phyloP scores from a whole-genome alignment of 2,888 invertebrate genomes.

The Sinopyrophorus schimmeli region DNA sequence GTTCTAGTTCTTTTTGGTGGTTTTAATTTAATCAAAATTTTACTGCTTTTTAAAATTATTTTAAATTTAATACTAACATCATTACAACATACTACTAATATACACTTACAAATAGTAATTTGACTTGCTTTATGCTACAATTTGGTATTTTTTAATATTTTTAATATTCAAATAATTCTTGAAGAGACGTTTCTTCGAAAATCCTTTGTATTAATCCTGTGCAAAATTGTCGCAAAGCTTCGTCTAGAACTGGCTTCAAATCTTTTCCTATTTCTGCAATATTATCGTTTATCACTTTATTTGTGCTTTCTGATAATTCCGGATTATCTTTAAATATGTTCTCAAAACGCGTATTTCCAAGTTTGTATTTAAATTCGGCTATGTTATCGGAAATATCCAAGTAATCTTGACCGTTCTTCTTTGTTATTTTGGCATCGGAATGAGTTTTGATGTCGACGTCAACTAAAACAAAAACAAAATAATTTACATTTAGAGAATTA shows the following conservation, averaged over 20 bases:
- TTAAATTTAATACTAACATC: no score
- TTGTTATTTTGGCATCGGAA: constrained; percentile 18
- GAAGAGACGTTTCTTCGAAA: constrained; percentile 29
- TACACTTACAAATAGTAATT: background rate
- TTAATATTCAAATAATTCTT: constrained; percentile 10
- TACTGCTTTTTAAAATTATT: no score
- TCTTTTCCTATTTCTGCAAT: constrained; percentile 36
- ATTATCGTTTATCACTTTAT: constrained; percentile 38
- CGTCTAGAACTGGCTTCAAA: constrained; percentile 37
- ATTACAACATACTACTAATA: no score
- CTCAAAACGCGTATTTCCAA: constrained; percentile 32
- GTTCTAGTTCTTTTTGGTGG: no score
- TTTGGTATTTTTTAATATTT: background rate
- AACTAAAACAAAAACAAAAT: constrained; percentile 44
- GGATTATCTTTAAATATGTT: constrained; percentile 40
- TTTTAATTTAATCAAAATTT: no score
- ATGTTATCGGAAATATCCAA: constrained; percentile 23
- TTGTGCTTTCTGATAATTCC: constrained; percentile 37
- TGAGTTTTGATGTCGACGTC: constrained; percentile 51
- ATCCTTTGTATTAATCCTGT: constrained; percentile 31
- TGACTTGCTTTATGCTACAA: constrained; percentile 24
- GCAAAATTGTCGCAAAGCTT: constrained; percentile 31
- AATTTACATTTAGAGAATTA: no score
- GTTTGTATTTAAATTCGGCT: background rate
- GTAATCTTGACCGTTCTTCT: constrained; percentile 28